Evolutionary conservation across 2,888 invertebrate genomes (phyloP).

Genomic region (Marronus borbonicus): DNA sequence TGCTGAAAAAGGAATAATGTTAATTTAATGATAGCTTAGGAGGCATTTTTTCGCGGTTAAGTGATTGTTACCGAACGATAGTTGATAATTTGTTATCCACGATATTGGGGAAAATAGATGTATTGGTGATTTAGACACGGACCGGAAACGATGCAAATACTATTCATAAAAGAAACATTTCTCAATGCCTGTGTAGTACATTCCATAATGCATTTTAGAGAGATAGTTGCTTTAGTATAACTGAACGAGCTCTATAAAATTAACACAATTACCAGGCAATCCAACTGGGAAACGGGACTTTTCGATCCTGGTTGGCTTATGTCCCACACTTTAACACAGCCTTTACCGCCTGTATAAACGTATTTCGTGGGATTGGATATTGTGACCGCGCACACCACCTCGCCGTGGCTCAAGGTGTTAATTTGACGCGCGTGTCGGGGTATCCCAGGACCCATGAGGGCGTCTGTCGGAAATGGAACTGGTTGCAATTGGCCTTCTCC

Average conservation of each 20-base stretch:
- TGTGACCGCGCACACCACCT: slow-evolving; percentile 97
- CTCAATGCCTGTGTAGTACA: no score
- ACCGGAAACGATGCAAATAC: no score
- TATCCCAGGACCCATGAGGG: slow-evolving; percentile 93
- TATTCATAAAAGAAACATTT: no score
- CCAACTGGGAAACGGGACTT: slow-evolving; percentile 91
- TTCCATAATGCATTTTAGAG: no score
- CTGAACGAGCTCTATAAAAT: no score
- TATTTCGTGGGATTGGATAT: slow-evolving; percentile 94
- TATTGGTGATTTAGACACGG: no score
- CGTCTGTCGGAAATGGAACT: slow-evolving; percentile 95
- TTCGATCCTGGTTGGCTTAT: slow-evolving; percentile 91
- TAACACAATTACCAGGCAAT: slow-evolving; percentile 83
- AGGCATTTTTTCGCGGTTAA: no score
- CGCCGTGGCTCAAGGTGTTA: slow-evolving; percentile 94
- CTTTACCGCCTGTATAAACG: slow-evolving; percentile 97
- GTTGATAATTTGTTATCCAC: no score
- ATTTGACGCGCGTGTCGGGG: slow-evolving; percentile 94
- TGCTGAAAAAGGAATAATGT: slow-evolving; percentile 75
- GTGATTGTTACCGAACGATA: no score
- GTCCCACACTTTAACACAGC: slow-evolving; percentile 98
- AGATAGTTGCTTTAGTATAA: no score
- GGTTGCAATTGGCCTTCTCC: slow-evolving; percentile 92
- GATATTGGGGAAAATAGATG: no score
- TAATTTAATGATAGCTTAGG: not conserved